These are phyloP conservation scores for Zosterops pallidus DNA, from an alignment of 2,113 vertebrate genomes.

Conservation along the genomic window DNA sequence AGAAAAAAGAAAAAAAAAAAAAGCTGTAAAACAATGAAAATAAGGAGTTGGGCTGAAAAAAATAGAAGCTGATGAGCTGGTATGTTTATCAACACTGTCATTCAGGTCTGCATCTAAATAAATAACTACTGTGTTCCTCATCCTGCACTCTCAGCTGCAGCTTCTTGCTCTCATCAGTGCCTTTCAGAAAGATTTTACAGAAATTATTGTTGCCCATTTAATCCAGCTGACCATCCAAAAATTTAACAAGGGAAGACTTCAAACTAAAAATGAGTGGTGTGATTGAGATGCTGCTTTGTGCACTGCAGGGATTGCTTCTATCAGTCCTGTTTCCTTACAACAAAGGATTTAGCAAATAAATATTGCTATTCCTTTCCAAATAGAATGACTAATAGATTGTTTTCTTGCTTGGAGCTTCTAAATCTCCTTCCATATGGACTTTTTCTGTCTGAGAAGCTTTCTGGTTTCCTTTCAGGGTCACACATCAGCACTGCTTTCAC, in stretches of 20 bases:
- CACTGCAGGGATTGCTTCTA: neutral
- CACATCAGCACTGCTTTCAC: neutral
- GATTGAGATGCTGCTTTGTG: neutral
- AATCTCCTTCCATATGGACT: neutral
- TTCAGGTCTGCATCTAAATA: neutral
- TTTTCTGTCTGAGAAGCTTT: neutral
- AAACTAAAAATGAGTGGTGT: neutral
- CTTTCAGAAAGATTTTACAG: neutral
- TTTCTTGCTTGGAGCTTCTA: neutral
- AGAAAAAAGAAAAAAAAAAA: neutral
- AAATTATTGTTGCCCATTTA: neutral
- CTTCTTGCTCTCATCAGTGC: neutral
- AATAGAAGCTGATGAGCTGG: neutral
- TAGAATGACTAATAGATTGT: neutral
- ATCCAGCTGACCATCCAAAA: neutral
- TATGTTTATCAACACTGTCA: neutral
- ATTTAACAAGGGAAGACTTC: neutral
- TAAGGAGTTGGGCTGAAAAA: neutral
- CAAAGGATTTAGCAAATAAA: neutral
- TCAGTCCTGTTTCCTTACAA: neutral
- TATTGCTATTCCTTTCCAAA: neutral
- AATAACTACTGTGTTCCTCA: neutral
- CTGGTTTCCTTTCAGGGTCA: neutral
- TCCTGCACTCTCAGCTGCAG: neutral
- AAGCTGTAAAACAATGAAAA: neutral